Evolutionary conservation across 2,888 invertebrate species (phyloP).

Genomic region (Gonocerus acuteangulatus): DNA sequence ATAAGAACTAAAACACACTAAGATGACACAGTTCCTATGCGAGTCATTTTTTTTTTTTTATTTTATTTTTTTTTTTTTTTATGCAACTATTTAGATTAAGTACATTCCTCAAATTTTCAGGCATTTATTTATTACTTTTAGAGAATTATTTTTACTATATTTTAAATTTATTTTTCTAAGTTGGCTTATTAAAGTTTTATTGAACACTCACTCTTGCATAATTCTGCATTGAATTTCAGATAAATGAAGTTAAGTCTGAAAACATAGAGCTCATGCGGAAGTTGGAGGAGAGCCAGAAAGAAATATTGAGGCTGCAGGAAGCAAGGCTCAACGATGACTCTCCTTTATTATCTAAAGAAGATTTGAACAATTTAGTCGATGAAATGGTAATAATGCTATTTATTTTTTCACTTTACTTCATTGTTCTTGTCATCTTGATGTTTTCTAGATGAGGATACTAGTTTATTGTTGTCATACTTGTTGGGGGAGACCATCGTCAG

Average conservation of each 20-base stretch:
- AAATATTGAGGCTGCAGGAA: slow-evolving; percentile 29
- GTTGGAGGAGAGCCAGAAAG: slow-evolving; percentile 39
- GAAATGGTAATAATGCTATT: slow-evolving; percentile 50
- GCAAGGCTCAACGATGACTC: slow-evolving; percentile 42
- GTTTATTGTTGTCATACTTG: too few species aligned
- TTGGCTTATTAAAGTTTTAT: background rate
- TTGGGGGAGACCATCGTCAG: too few species aligned
- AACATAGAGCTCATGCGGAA: slow-evolving; percentile 40
- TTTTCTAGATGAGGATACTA: background rate
- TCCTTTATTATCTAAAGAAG: slow-evolving; percentile 56
- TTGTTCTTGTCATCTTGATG: background rate
- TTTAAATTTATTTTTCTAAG: background rate
- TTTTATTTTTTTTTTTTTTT: too few species aligned
- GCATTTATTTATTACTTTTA: too few species aligned
- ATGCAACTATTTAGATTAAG: too few species aligned
- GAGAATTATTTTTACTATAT: background rate
- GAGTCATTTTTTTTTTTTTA: too few species aligned
- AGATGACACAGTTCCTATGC: too few species aligned
- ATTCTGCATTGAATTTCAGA: slow-evolving; percentile 39
- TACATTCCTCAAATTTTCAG: too few species aligned
- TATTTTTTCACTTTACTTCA: background rate
- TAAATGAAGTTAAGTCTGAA: slow-evolving; percentile 40
- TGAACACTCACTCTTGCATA: background rate
- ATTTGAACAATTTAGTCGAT: slow-evolving; percentile 57
- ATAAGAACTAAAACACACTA: too few species aligned